Evolutionary conservation across 2,113 vertebrate genomes (phyloP).

Genomic region (Plecotus auritus): DNA sequence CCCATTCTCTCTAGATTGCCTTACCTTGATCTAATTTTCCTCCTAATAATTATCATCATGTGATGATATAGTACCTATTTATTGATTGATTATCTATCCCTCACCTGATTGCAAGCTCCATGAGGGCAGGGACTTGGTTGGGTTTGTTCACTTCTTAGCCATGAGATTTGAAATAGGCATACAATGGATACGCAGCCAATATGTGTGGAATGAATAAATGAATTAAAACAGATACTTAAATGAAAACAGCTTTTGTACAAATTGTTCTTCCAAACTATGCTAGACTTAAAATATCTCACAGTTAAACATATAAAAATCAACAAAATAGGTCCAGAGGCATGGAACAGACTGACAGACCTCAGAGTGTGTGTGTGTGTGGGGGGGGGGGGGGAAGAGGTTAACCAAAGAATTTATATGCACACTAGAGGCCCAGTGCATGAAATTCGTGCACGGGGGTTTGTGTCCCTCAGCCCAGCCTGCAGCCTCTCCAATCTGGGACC

Average conservation of each 20-base stretch:
- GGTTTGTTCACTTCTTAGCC: neutral
- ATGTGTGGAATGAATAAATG: neutral
- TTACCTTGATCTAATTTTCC: neutral
- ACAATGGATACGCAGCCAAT: neutral
- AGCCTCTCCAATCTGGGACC: too few species aligned
- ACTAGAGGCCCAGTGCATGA: too few species aligned
- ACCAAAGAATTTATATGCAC: neutral
- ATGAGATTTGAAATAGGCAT: neutral
- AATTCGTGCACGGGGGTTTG: too few species aligned
- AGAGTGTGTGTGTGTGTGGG: neutral
- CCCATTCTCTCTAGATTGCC: neutral
- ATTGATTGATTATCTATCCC: neutral
- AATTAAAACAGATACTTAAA: neutral
- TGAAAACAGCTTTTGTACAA: neutral
- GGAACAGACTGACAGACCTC: neutral
- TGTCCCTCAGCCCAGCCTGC: too few species aligned
- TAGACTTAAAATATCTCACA: neutral
- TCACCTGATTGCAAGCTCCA: neutral
- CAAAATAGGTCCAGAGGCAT: neutral
- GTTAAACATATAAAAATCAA: neutral
- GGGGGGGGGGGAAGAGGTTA: neutral
- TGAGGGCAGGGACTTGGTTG: neutral
- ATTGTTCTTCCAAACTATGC: neutral
- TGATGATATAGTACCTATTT: neutral
- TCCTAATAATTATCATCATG: neutral